Base-by-base conservation (phyloP, 2,113 vertebrate genomes). In the Mus spicilegus region DNA sequence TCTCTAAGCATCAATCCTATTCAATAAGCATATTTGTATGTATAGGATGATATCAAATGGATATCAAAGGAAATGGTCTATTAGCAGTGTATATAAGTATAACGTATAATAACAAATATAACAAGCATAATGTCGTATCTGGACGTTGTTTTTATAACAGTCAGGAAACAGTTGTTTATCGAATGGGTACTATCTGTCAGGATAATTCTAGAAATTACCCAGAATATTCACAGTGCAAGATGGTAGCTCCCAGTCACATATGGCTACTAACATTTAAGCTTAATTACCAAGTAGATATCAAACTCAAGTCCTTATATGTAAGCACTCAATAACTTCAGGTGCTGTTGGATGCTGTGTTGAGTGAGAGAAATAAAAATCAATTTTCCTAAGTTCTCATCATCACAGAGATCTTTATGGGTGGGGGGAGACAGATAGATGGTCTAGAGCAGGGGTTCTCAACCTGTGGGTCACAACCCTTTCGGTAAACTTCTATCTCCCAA, bases 211-310 rank as follows among this genome's bases (percentile, higher is more conserved):
- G 22, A 88, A 90, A 75, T 73, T 49, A 28, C 33, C 11, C 16
- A 69, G 36, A 88, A 90, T 7, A 10, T 7, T 42, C 30, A 86
- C 3, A 61, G 91, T 56, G 28, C 17, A 56, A 4, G 36, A 81
- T 20, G 19, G n/a, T 17, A 92, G 28, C 63, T 70, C 28, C 2
- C 36, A 67, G 69, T 8, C 11, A 75, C 26, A 33, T 30, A 30
- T 49, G 69, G n/a, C 39, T 87, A 67, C 65, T 81, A 51, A 51
- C 49, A 80, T 65, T 67, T 20, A 54, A 93, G 58, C 9, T 54
- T 51, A 69, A 75, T 20, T 58, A 67, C 76, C 92, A 94, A 58
- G 16, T 80, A 81, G 88, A 86, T 76, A 20, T 67, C 65, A 87
- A 72, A 56, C 73, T 49, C 11, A 56, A 13, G 75, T 84, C 58